Conservation (phyloP, 2,888 invertebrate species). For the Chrysotoxum bicinctum region DNA sequence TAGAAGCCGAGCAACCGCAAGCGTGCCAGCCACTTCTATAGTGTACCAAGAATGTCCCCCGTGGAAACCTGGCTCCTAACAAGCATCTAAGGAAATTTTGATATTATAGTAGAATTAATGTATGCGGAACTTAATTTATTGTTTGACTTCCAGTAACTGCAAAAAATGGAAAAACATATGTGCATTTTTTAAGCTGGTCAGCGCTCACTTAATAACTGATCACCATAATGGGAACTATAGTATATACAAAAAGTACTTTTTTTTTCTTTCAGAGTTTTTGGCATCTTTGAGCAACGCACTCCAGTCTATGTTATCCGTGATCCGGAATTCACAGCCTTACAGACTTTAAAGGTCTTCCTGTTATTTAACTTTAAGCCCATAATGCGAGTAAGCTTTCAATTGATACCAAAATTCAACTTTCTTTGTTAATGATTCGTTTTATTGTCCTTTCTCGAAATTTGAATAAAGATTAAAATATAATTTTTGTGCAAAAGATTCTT, state of each 20-base stretch:
- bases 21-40: too few species aligned
- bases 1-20: too few species aligned
- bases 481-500: too few species aligned
- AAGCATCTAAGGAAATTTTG: too few species aligned
- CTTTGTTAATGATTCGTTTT: not conserved
- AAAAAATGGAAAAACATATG: not conserved
- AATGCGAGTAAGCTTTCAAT: slow-evolving; percentile 74
- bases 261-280: slow-evolving; percentile 80
- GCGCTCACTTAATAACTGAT: not conserved
- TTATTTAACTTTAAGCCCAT: slow-evolving; percentile 50
- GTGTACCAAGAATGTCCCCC: too few species aligned
- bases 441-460: too few species aligned
- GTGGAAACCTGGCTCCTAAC: too few species aligned
- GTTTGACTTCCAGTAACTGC: too few species aligned
- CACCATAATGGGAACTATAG: not conserved
- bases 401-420: not conserved
- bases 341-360: slow-evolving; percentile 75
- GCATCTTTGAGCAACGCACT: slow-evolving; percentile 80
- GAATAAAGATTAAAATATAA: too few species aligned
- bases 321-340: slow-evolving; percentile 78
- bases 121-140: too few species aligned
- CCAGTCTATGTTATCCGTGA: slow-evolving; percentile 82
- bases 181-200: not conserved
- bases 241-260: not conserved
- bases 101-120: too few species aligned